Percentiles rank a stretch among this genome's conserved stretches.
Conservation (phyloP, 1,140 invertebrate species). For the Bombus waltoni region DNA sequence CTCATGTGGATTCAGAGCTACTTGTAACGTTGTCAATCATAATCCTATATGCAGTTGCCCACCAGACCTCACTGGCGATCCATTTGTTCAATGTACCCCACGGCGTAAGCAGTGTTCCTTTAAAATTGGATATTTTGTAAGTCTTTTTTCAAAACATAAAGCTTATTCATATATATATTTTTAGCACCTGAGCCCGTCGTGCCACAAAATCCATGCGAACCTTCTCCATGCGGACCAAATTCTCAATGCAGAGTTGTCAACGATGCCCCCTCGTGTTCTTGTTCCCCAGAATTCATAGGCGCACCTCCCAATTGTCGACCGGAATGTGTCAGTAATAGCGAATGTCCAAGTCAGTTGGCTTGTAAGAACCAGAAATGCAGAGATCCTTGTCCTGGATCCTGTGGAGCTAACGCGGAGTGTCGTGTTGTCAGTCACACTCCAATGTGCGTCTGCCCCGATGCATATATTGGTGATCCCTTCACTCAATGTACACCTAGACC, state of each 20-base stretch:
- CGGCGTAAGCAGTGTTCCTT: constrained; percentile 55
- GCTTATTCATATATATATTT: background rate
- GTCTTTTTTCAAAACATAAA: no score
- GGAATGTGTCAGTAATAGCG: constrained; percentile 83
- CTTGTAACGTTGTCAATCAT: constrained; percentile 89
- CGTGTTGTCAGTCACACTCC: constrained; percentile 85
- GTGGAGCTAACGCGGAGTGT: constrained; percentile 85
- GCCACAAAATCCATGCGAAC: constrained; percentile 86
- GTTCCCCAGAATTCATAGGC: constrained; percentile 80
- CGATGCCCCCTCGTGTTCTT: constrained; percentile 86
- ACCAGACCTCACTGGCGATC: constrained; percentile 85
- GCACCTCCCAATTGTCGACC: constrained; percentile 82
- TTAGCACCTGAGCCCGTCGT: background rate
- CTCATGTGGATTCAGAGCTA: constrained; percentile 85
- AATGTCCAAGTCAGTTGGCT: constrained; percentile 82
- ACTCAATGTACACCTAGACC: constrained; percentile 82
- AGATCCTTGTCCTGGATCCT: constrained; percentile 84
- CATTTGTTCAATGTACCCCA: constrained; percentile 82
- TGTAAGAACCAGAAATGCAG: constrained; percentile 84
- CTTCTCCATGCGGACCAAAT: constrained; percentile 88
- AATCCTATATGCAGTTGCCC: constrained; percentile 89
- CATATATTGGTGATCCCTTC: constrained; percentile 89
- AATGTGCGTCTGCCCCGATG: constrained; percentile 86
- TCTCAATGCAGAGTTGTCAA: constrained; percentile 85
- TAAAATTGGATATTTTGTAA: no score